Base-by-base conservation (phyloP, 2,888 invertebrate genomes). In the Rotaria magnacalcarata region DNA sequence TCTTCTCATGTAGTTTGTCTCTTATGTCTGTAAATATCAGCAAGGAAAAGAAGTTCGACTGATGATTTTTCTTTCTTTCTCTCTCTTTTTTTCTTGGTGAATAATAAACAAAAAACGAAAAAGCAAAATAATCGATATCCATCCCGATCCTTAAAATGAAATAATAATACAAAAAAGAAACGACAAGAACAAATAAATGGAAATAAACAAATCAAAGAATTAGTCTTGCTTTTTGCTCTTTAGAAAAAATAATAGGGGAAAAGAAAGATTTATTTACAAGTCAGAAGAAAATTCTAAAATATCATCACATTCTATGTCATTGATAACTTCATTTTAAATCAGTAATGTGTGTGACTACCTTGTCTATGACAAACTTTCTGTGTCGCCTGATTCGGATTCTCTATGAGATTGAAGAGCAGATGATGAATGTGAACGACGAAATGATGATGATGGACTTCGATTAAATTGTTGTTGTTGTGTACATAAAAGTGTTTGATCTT, bases 41-140 rank as follows among this genome's bases (percentile, higher is more conserved):
- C 67, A 34, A 67, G 24, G 34, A 27, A 67, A 34, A 67, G 67
- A 34, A 67, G 34, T 67, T 67, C 34, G 67, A 67, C 34, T 67
- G 34, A 27, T 67, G 34, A 67, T 41, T 67, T 67, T 16, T 34
- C 67, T 67, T 67, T 67, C 67, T 67, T 67, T 67, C 67, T 67
- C 34, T 67, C n/a, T 67, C n/a, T 67, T 67, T 67, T 67, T 52
- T 52, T 52, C 16, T 52, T 52, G 52, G 67, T 67, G 67, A 14
- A 67, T 67, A 67, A 67, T 67, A 67, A 67, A 67, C 41, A 67
- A 67, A 67, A 27, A 67, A 60, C 27, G 27, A 67, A 34, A 67
- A 16, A 67, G 27, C 60, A 67, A 67, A 67, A 67, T 67, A 67
- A 19, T 67, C 67, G 34, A 67, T 34, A 67, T 67, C 67, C 67